Evolutionary conservation across 2,113 vertebrate genomes (phyloP).

Genomic region (Panthera leo): DNA sequence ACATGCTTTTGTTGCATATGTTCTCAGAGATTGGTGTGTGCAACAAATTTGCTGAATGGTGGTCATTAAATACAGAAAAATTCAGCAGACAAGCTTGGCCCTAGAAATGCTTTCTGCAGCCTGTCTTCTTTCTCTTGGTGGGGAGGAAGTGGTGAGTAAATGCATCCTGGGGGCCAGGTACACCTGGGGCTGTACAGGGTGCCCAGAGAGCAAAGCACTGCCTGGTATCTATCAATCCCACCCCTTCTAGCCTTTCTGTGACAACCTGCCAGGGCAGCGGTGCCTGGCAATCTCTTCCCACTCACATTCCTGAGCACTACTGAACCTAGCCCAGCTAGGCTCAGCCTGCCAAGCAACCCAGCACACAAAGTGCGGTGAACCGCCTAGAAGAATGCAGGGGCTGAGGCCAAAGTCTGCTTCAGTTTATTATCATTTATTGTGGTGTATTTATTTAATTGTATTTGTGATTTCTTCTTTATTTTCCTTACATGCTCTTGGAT

Average conservation of each 20-base stretch:
- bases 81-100: neutral
- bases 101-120: neutral
- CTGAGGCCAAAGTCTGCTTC: conserved; percentile 51
- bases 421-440: conserved; percentile 67
- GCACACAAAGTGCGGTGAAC: conserved; percentile 34
- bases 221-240: neutral
- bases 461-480: conserved; percentile 59
- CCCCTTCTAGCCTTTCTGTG: neutral
- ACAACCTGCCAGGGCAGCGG: neutral
- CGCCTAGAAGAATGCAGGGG: neutral
- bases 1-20: neutral
- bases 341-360: conserved; percentile 41
- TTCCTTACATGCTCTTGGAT: conserved; percentile 57
- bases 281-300: conserved; percentile 13
- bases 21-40: neutral
- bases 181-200: neutral
- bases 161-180: neutral
- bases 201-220: neutral
- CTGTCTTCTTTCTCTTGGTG: neutral
- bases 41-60: neutral
- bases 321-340: conserved; percentile 7
- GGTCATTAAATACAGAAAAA: neutral
- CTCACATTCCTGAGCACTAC: conserved; percentile 62
- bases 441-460: conserved; percentile 66
- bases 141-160: neutral